These are phyloP conservation scores for Esox lucius DNA, from an alignment of 2,797 vertebrate genomes.

Conservation along the genomic window DNA sequence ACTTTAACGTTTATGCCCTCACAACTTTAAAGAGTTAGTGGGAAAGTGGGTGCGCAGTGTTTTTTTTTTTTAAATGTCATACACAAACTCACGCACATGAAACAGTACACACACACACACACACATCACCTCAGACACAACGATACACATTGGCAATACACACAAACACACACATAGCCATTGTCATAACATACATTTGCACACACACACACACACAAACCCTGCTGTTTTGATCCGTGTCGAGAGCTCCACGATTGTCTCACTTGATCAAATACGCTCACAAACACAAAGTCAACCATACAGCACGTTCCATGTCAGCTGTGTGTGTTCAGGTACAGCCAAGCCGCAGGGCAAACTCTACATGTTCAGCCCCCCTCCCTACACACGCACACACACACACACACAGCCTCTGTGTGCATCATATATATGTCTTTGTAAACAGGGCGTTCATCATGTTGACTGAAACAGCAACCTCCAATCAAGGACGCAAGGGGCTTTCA, in stretches of 20 bases:
- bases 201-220: neutral
- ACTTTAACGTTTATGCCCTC: neutral
- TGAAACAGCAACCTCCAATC: slow-evolving; percentile 15
- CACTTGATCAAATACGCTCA: neutral
- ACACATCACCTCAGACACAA: neutral
- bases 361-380: neutral
- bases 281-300: neutral
- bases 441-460: slow-evolving; percentile 12
- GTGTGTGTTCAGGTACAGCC: slow-evolving; percentile 25
- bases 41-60: neutral
- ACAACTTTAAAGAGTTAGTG: slow-evolving; percentile 1
- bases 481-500: slow-evolving; percentile 32
- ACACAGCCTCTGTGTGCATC: slow-evolving; percentile 7
- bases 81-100: slow-evolving; percentile 1
- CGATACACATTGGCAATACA: neutral
- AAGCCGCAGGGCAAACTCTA: slow-evolving; percentile 13
- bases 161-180: slow-evolving; percentile 2
- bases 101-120: neutral
- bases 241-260: neutral
- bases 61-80: neutral
- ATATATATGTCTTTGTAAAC: slow-evolving; percentile 35
- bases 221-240: neutral
- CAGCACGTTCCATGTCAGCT: neutral
- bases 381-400: neutral
- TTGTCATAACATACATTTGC: neutral